Evolutionary conservation across 2,888 invertebrate species (phyloP).

Genomic region (Tenthredo livida): DNA sequence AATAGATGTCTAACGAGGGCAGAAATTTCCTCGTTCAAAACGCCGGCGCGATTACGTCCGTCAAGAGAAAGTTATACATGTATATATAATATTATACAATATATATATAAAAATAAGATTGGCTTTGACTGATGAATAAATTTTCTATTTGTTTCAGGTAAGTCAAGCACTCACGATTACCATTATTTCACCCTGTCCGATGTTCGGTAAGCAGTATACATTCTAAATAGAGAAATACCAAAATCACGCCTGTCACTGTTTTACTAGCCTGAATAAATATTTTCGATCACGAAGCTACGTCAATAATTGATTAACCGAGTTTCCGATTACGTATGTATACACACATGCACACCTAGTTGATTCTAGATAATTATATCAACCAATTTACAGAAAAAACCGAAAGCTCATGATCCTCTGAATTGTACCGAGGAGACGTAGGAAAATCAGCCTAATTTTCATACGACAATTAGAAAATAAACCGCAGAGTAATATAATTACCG

Average conservation of each 20-base stretch:
- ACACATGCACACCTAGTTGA: not conserved
- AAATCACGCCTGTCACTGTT: conserved; percentile 2
- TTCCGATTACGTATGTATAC: conserved; percentile 18
- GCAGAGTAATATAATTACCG: not conserved
- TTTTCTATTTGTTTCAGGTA: conserved; percentile 36
- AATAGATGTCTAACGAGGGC: not conserved
- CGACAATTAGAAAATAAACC: not conserved
- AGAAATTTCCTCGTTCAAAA: not conserved
- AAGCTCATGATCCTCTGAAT: not conserved
- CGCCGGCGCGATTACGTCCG: not conserved
- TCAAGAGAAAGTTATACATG: not conserved
- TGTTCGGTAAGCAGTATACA: conserved; percentile 1
- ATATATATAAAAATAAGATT: not conserved
- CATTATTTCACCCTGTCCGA: not conserved
- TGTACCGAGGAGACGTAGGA: too few species aligned
- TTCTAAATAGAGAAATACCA: not conserved
- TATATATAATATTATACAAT: too few species aligned
- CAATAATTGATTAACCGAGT: conserved; percentile 7
- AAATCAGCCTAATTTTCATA: too few species aligned
- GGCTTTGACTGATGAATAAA: conserved; percentile 1
- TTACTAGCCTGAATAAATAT: conserved; percentile 22
- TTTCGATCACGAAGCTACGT: conserved; percentile 8
- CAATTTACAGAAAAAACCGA: not conserved
- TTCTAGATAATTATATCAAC: not conserved
- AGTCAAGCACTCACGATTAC: not conserved